Percentiles rank a stretch among this genome's conserved stretches.
These are phyloP conservation scores for Epinephelus lanceolatus DNA, from an alignment of 2,113 vertebrate genomes.

Conservation along the genomic window DNA sequence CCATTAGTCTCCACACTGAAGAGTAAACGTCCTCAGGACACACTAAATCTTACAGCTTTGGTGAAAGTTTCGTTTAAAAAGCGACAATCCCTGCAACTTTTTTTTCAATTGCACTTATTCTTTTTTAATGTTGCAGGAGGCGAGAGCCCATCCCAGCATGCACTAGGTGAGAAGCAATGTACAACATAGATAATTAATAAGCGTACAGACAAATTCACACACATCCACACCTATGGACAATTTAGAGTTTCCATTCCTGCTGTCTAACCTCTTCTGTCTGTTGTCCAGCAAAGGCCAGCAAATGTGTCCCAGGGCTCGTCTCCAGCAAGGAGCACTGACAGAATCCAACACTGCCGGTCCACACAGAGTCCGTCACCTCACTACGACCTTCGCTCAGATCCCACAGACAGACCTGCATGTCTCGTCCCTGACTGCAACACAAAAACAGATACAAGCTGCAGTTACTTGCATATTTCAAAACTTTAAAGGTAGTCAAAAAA, in stretches of 20 bases:
- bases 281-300: conserved; percentile 88
- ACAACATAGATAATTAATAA: background rate
- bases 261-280: conserved; percentile 89
- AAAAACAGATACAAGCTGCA: background rate
- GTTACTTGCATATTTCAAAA: background rate
- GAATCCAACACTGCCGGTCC: conserved; percentile 90
- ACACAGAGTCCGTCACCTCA: conserved; percentile 82
- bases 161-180: background rate
- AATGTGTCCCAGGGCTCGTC: conserved; percentile 69
- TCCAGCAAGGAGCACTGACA: conserved; percentile 89
- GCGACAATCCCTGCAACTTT: background rate
- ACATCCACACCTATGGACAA: background rate
- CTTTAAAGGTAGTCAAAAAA: background rate
- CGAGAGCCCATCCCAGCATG: conserved; percentile 20
- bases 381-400: conserved; percentile 90
- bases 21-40: background rate
- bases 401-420: conserved; percentile 91
- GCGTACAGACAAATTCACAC: background rate
- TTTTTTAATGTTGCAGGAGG: background rate
- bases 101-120: background rate
- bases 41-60: too few relatives aligned
- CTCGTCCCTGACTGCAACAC: conserved; percentile 91
- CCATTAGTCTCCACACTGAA: background rate
- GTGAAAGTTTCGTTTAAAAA: background rate
- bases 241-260: background rate